Evolutionary conservation across 2,113 vertebrate species (phyloP).

Genomic region (Euleptes europaea): DNA sequence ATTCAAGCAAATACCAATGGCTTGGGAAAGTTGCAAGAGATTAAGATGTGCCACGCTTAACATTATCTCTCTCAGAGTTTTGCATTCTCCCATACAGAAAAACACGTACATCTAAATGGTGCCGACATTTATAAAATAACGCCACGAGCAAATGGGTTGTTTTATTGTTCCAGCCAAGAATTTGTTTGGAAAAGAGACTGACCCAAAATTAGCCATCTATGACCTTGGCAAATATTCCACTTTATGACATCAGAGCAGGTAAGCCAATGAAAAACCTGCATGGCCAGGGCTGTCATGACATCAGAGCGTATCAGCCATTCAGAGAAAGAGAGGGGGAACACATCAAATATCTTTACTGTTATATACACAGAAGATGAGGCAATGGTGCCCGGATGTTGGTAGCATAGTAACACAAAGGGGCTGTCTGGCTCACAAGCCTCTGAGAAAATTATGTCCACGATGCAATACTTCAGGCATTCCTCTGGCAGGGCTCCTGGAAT

Average conservation of each 20-base stretch:
- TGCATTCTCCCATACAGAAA: no score
- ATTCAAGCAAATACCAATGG: no score
- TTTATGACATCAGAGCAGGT: neutral
- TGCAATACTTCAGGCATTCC: slow-evolving; percentile 39
- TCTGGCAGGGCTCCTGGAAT: slow-evolving; percentile 28
- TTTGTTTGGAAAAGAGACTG: neutral
- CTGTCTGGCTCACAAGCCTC: neutral
- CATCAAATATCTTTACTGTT: neutral
- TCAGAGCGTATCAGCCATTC: neutral
- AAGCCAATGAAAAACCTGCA: neutral
- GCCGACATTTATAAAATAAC: no score
- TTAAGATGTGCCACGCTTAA: no score
- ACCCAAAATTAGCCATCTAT: neutral
- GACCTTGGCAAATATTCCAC: neutral
- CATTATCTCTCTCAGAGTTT: no score
- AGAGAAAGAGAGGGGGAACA: neutral
- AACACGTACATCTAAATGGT: no score
- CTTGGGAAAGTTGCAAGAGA: no score
- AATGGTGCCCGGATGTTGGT: neutral
- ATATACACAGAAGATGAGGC: neutral
- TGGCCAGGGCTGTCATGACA: no score
- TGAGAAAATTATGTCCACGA: neutral
- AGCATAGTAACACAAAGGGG: neutral
- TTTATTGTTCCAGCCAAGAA: neutral
- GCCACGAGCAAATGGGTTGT: neutral